Percentiles rank a stretch among this genome's conserved stretches.
Evolutionary conservation across 2,888 invertebrate species (phyloP).

Genomic region (Allolobophora icterica): DNA sequence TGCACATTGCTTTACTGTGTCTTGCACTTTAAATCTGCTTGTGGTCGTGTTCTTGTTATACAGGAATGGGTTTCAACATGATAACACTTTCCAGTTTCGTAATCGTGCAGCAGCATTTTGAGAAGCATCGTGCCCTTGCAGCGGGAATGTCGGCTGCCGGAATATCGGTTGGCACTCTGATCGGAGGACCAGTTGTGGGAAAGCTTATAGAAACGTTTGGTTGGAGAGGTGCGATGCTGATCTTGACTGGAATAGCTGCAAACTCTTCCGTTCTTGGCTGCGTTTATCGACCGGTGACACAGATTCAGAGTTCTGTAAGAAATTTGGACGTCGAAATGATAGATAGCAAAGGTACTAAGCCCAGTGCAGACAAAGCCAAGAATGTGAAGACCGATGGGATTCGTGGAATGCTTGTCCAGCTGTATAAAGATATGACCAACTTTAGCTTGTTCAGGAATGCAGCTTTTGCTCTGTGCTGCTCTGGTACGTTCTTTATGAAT

Average conservation of each 20-base stretch:
- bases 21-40: not conserved
- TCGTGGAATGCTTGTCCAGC: not conserved
- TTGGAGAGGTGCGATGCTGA: constrained; percentile 43
- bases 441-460: constrained; percentile 34
- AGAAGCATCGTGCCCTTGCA: constrained; percentile 42
- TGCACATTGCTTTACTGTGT: too few species aligned
- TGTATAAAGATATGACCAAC: constrained; percentile 32
- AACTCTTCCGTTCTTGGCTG: constrained; percentile 40
- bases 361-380: too few species aligned
- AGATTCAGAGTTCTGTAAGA: not conserved
- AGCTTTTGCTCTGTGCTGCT: constrained; percentile 37
- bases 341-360: not conserved
- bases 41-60: not conserved
- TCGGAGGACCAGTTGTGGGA: constrained; percentile 39
- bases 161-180: constrained; percentile 41
- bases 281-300: constrained; percentile 30
- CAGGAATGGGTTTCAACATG: constrained; percentile 44
- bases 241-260: constrained; percentile 39
- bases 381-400: not conserved
- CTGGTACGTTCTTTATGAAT: constrained; percentile 38
- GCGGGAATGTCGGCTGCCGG: constrained; percentile 42
- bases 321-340: not conserved
- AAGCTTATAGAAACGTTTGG: constrained; percentile 34
- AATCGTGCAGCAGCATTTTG: constrained; percentile 40
- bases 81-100: constrained; percentile 41